phyloP scores from a whole-genome alignment of 2,113 vertebrate species.

The Elachura formosa region DNA sequence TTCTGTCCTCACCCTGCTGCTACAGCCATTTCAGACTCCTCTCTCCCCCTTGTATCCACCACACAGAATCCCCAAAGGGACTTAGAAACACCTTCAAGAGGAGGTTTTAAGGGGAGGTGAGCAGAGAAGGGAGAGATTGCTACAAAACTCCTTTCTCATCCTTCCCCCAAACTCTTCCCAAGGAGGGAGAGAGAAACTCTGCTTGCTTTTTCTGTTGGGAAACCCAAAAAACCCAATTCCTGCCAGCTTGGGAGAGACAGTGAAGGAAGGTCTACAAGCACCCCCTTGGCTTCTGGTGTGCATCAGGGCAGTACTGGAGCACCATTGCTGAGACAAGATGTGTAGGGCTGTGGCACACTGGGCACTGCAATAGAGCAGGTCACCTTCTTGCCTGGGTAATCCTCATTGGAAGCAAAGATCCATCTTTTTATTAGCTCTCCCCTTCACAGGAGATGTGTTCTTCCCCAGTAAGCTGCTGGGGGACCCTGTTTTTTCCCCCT shows the following conservation, averaged over 20 bases:
- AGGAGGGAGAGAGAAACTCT: background rate
- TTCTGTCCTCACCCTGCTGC: conserved; percentile 21
- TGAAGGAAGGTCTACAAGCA: background rate
- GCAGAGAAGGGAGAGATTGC: background rate
- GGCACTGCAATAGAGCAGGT: background rate
- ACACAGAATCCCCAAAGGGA: background rate
- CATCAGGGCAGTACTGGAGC: background rate
- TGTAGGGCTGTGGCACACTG: accelerated
- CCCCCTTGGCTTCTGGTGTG: accelerated
- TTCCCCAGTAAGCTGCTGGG: background rate
- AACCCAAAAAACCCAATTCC: background rate
- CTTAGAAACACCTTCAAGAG: background rate
- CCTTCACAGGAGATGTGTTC: background rate
- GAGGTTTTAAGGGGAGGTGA: background rate
- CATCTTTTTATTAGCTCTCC: conserved; percentile 54
- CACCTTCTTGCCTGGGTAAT: conserved; percentile 29
- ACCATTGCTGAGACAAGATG: background rate
- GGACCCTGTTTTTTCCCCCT: background rate
- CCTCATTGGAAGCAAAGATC: conserved; percentile 10
- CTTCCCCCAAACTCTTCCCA: background rate
- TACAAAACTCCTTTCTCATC: background rate
- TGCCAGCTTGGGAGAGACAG: background rate
- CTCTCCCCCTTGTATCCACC: background rate
- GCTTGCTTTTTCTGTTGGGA: background rate
- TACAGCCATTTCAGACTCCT: background rate